Base-by-base conservation (phyloP, 2,888 invertebrate species). In the Erynnis tages region DNA sequence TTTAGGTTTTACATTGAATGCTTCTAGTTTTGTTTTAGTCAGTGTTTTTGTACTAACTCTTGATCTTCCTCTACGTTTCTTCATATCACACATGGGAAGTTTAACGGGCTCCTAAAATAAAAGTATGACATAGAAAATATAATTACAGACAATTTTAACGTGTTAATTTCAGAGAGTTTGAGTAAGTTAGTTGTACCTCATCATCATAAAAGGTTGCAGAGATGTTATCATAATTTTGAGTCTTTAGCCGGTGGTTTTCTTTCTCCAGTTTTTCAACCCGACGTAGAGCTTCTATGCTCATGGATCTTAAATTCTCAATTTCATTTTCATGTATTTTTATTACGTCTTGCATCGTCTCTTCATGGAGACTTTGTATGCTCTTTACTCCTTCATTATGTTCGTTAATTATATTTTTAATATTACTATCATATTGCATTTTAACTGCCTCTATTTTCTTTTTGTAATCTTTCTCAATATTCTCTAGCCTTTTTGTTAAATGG, bases 371-470 rank as follows among this genome's bases (percentile, higher is more conserved):
- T 69, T 92, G 91, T 62, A 92, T 80, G 58, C 82, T 90, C 57
- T 79, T 81, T 2, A 92, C 90, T n/a, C 91, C 90, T 56, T 83
- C 81, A 62, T 90, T 88, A 58, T 91, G 91, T 62, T 91, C 87
- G 49, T 87, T 88, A 16, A 90, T 75, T 48, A 91, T 80, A 55
- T 76, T 86, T 61, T 88, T 89, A 38, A 91, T 84, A 45, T 92
- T 90, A 58, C 70, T 79, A 25, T 91, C 91, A 58, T 91, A 91
- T 62, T 91, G 91, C 10, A 74, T 60, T 74, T 91, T 91, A 32
- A 91, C 74, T 2, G 80, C 80, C 38, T 85, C 79, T 21, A 86
- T 72, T 70, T 81, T 87, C 56, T 76, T 81, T 56, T 80, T 82
- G 48, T 81, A 82, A 59, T 83, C 78, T 54, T 66, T 79, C 65